Percentiles rank a stretch among this genome's conserved stretches.
These are phyloP conservation scores for Sebastes trivittatus DNA, from an alignment of 2,797 vertebrate genomes.

Conservation along the genomic window DNA sequence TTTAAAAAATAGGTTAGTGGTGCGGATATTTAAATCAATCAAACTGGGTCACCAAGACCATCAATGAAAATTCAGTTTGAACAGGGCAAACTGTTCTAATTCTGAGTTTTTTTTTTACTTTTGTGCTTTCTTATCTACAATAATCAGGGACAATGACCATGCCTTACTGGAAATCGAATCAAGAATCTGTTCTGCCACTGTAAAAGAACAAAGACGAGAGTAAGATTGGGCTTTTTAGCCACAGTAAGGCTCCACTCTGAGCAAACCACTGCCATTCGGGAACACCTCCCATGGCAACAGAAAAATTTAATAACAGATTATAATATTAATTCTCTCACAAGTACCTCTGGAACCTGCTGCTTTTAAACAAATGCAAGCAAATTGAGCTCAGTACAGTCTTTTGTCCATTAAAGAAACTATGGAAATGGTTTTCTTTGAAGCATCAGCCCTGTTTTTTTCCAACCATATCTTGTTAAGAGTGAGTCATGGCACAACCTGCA, in stretches of 20 bases:
- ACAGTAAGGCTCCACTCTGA: constrained; percentile 22
- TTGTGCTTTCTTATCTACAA: constrained; percentile 33
- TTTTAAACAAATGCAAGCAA: constrained; percentile 51
- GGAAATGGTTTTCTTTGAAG: not conserved
- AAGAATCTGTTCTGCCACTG: constrained; percentile 40
- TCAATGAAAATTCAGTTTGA: constrained; percentile 30
- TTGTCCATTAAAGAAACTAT: not conserved
- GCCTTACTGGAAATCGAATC: constrained; percentile 60
- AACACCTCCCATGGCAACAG: constrained; percentile 43
- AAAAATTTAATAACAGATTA: constrained; percentile 60
- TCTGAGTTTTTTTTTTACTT: not conserved
- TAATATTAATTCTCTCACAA: constrained; percentile 43
- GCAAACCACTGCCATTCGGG: constrained; percentile 50
- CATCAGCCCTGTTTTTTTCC: not conserved
- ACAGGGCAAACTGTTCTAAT: not conserved
- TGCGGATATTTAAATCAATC: not conserved
- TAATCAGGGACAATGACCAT: constrained; percentile 46
- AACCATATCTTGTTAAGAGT: constrained; percentile 58
- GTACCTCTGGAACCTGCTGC: constrained; percentile 31
- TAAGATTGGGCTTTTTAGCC: constrained; percentile 24
- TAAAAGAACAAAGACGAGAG: constrained; percentile 34
- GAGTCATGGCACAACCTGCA: constrained; percentile 44
- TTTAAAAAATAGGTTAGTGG: not conserved
- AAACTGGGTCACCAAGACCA: constrained; percentile 1
- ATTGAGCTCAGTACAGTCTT: not conserved